phyloP scores from a whole-genome alignment of 1,140 invertebrate genomes.

The Pseudobourletiella spinata region DNA sequence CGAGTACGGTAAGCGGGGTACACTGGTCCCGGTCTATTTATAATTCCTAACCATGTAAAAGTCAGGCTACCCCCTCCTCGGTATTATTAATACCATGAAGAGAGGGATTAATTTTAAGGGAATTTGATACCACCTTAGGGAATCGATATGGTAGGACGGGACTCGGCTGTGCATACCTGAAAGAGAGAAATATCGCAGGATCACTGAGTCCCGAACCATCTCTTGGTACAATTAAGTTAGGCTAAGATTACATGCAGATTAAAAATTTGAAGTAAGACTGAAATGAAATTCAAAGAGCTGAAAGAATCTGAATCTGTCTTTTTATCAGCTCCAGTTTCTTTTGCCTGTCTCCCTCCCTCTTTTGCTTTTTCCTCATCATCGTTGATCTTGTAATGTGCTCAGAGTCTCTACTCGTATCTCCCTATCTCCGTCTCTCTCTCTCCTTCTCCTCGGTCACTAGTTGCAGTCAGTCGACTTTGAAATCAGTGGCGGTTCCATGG shows the following conservation, averaged over 20 bases:
- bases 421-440: background rate
- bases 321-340: background rate
- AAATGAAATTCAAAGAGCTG: background rate
- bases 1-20: too few relatives aligned
- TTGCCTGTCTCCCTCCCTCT: background rate
- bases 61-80: too few relatives aligned
- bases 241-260: slow-evolving; percentile 5
- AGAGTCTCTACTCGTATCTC: background rate
- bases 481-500: background rate
- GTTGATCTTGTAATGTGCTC: background rate
- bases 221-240: slow-evolving; percentile 7
- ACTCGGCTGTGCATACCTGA: too few relatives aligned
- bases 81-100: too few relatives aligned
- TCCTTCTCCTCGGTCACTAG: too few relatives aligned
- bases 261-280: background rate
- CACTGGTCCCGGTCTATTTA: too few relatives aligned
- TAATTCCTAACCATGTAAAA: too few relatives aligned
- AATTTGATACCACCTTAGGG: too few relatives aligned
- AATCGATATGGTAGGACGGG: too few relatives aligned
- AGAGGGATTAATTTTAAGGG: too few relatives aligned
- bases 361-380: background rate
- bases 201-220: too few relatives aligned
- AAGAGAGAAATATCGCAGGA: too few relatives aligned
- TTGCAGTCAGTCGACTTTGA: background rate
- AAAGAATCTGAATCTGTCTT: background rate